Base-by-base conservation (phyloP, 1,140 invertebrate genomes). In the Psix sp. region DNA sequence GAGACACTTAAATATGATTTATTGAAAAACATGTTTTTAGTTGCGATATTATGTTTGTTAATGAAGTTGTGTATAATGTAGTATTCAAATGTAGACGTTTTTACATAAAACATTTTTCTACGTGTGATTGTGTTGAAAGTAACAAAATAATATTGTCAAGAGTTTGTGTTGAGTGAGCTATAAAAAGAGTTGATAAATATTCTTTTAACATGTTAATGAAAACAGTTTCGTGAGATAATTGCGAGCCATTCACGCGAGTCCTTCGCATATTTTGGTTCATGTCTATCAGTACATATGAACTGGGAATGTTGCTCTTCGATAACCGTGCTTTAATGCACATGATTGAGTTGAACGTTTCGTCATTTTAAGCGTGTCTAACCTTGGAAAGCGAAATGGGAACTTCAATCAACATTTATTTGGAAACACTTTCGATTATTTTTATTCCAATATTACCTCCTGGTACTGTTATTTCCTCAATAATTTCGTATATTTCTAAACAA, bases 331-430 rank as follows among this genome's bases (percentile, higher is more conserved):
- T 29, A n/a, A 38, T 46, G 15, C 17, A 14, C 24, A 38, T n/a
- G 21, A 51, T 52, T 18, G 16, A 39, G 38, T 24, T 26, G 40
- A 54, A 45, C 65, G 43, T 42, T 71, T 71, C 74, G 66, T 62
- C 56, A 62, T 14, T 43, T 20, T 5, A 29, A 56, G n/a, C 31
- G 36, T 9, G n/a, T n/a, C n/a, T 45, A 62, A 57, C 68, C 57
- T 76, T 76, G 74, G 52, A 72, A 68, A 76, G 57, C 68, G 63
- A 76, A 74, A 74, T 21, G 52, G 54, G 46, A 43, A 54, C 48
- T 67, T 62, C 40, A 67, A 57, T 54, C n/a, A 29, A 2, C 26
- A 29, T 7, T 29, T 10, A 29, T 29, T 29, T 29, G 26, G n/a
- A n/a, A n/a, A n/a, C n/a, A n/a, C 26, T 3, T n/a, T 2, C 26